Base-by-base conservation (phyloP, 2,888 invertebrate genomes). In the Cheilosia vulpina region DNA sequence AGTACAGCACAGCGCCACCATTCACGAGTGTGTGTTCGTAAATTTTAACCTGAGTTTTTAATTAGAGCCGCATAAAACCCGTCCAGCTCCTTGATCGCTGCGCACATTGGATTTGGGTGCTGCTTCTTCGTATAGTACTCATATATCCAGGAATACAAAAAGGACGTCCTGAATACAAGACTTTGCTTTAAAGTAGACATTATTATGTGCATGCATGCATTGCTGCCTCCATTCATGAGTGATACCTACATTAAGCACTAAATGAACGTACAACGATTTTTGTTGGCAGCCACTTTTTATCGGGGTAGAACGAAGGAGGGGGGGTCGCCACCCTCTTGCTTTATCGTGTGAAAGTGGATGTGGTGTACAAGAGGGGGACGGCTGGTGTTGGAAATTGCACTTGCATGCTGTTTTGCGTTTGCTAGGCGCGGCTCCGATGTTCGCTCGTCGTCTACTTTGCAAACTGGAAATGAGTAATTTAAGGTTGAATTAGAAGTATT, bases 181-280 rank as follows among this genome's bases (percentile, higher is more conserved):
- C 79, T 69, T 75, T 62, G 34, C 72, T 62, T 52, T 62, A 77
- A 81, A 76, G 81, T 81, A 85, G 76, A 81, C 76, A 81, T 81
- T 85, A 85, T 85, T 81, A 85, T 81, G 85, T 80, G 81, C 85
- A 81, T 85, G 81, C 85, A 85, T 85, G 81, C 85, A 85, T 81
- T 81, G 76, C 68, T 81, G 76, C 68, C 76, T 80, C 62, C 71
- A 77, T 81, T 85, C 85, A 85, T 75, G 76, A 85, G 81, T 85
- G 85, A 85, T 85, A 52, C 52, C 52, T 52, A 85, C 81, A 81
- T 80, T 85, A 85, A 81, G 85, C 76, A 76, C 81, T 85, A 85
- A 85, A 65, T 85, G 85, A 85, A 85, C 81, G 80, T 72, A 85
- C 81, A 85, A 80, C 76, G 85, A 75, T 81, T 75, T 85, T 76